phyloP scores from a whole-genome alignment of 2,797 vertebrate species.

The Molothrus aeneus region DNA sequence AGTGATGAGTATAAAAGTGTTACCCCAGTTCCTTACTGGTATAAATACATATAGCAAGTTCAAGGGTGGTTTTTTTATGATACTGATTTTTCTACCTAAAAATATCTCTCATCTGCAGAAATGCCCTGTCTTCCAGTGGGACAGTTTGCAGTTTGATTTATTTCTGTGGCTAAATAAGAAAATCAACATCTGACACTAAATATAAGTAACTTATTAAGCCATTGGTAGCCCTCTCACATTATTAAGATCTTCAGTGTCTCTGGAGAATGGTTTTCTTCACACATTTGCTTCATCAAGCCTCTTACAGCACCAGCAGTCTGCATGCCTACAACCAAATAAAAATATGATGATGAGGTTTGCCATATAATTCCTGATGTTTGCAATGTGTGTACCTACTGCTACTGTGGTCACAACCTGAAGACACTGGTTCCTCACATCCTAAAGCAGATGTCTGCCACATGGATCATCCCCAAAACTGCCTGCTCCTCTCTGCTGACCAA shows the following conservation, averaged over 20 bases:
- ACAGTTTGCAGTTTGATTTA: not conserved
- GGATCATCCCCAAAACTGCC: not conserved
- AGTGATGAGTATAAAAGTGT: not conserved
- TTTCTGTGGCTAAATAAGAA: not conserved
- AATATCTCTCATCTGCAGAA: not conserved
- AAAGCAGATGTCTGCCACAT: not conserved
- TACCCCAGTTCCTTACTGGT: not conserved
- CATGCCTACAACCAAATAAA: not conserved
- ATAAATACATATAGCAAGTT: not conserved
- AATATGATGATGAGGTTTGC: not conserved
- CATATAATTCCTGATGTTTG: not conserved
- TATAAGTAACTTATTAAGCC: not conserved
- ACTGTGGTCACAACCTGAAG: not conserved
- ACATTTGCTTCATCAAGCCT: not conserved
- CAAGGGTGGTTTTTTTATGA: fast-evolving
- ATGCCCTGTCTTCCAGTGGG: not conserved
- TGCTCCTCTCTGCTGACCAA: not conserved
- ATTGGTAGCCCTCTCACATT: not conserved
- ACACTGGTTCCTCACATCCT: not conserved
- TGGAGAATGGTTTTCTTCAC: not conserved
- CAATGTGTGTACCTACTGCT: not conserved
- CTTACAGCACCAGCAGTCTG: not conserved
- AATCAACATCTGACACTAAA: not conserved
- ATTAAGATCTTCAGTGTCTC: not conserved
- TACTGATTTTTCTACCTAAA: not conserved